These are phyloP conservation scores for Melitaea cinxia DNA, from an alignment of 1,140 invertebrate species.

Conservation along the genomic window DNA sequence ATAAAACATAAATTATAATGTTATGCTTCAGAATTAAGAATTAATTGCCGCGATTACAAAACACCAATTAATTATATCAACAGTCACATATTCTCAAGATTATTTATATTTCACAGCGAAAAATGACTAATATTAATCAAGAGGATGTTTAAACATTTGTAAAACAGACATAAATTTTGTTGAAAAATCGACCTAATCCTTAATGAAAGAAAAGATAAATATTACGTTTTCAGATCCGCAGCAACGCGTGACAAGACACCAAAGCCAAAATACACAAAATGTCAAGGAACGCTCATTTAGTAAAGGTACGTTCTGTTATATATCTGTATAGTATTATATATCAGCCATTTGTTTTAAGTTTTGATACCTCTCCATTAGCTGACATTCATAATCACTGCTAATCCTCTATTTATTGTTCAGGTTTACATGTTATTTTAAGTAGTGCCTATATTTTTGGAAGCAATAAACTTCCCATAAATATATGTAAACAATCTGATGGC, in stretches of 20 bases:
- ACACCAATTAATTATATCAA: neutral
- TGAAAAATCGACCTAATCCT: neutral
- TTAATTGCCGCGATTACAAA: neutral
- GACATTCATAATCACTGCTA: too few species aligned
- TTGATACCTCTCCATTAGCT: too few species aligned
- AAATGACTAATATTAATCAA: neutral
- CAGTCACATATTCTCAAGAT: neutral
- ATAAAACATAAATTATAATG: neutral
- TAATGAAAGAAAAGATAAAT: neutral
- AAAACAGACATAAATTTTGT: neutral
- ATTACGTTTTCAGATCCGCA: conserved; percentile 61
- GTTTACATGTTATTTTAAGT: too few species aligned
- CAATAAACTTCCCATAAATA: too few species aligned
- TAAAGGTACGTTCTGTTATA: conserved; percentile 47
- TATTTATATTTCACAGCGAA: neutral
- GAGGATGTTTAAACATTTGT: neutral
- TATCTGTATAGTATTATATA: neutral
- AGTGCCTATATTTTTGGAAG: too few species aligned
- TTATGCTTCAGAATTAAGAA: neutral
- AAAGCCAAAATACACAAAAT: conserved; percentile 58
- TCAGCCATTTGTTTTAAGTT: too few species aligned
- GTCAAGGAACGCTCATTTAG: conserved; percentile 50
- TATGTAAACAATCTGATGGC: too few species aligned
- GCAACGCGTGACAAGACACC: conserved; percentile 69
- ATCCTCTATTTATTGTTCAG: too few species aligned